These are phyloP conservation scores for Leuctra nigra DNA, from an alignment of 2,888 invertebrate genomes.

Conservation along the genomic window DNA sequence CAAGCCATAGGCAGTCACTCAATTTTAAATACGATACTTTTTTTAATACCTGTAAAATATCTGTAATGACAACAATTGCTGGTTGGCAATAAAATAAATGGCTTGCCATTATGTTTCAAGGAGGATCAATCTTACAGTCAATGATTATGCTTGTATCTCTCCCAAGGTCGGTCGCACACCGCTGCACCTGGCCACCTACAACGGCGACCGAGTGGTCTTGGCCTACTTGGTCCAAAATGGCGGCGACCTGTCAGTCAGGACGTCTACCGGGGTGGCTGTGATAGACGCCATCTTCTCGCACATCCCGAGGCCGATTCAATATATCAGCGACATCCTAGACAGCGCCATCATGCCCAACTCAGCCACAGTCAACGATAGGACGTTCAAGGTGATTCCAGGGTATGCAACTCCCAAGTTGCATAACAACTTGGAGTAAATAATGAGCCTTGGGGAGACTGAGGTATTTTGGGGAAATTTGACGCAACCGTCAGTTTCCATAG, in stretches of 20 bases:
- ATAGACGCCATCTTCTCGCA: slow-evolving; percentile 39
- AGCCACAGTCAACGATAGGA: slow-evolving; percentile 28
- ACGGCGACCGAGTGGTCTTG: slow-evolving; percentile 45
- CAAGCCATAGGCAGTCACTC: too few species aligned
- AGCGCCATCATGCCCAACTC: slow-evolving; percentile 35
- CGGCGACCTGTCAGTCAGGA: slow-evolving; percentile 38
- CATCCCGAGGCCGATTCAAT: slow-evolving; percentile 37
- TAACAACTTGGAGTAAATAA: background rate
- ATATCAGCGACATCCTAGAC: slow-evolving; percentile 38
- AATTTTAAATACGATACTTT: too few species aligned
- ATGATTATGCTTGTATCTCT: too few species aligned
- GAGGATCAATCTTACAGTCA: too few species aligned
- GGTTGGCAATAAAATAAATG: too few species aligned
- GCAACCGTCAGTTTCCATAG: too few species aligned
- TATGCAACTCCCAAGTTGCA: background rate
- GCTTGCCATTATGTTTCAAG: too few species aligned
- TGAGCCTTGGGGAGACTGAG: too few species aligned
- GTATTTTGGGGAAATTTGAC: too few species aligned
- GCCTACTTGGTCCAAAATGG: slow-evolving; percentile 42
- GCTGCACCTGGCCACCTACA: slow-evolving; percentile 47
- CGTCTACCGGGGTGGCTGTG: slow-evolving; percentile 37
- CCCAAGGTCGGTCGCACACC: slow-evolving; percentile 42
- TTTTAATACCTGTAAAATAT: too few species aligned
- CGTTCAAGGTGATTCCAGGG: slow-evolving; percentile 23
- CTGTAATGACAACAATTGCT: too few species aligned